Base-by-base conservation (phyloP, 2,888 invertebrate genomes). In the Cephonodes hylas region DNA sequence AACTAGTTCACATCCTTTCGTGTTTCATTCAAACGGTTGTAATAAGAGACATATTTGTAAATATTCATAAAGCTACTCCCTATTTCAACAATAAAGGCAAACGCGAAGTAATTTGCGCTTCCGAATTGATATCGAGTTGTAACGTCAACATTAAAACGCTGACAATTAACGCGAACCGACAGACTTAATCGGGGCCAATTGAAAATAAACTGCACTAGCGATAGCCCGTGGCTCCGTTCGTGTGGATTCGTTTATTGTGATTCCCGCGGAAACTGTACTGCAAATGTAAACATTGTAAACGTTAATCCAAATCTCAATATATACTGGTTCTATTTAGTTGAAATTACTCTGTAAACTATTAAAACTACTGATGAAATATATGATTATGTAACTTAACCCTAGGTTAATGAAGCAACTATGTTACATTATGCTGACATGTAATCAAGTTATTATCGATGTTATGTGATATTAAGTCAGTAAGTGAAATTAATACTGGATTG, bases 251-350 rank as follows among this genome's bases (percentile, higher is more conserved):
- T n/a, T 53, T 53, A 22, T 1, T 34, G 61, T 38, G 53, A 65
- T 67, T 38, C n/a, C 56, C 42, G 56, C 27, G 57, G 62, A 67
- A 67, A 62, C 8, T 59, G 58, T 25, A 22, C 13, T 7, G 15
- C 42, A n/a, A 46, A 8, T 23, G 8, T 13, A 53, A 53, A 27
- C 27, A 53, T 53, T 27, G 48, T 53, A 53, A 53, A 53, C 8
- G 48, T 27, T 48, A 25, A 53, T 18, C 48, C 27, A 27, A 27
- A 27, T 53, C 27, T 15, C 27, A n/a, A n/a, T n/a, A n/a, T 27
- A 53, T 53, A 8, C 48, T 15, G 48, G n/a, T 25, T 25, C 27
- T 53, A 18, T 53, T 53, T 25, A 48, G 25, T 25, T 48, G 18
- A 53, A 27, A 15, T 53, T 18, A 38, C 38, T 38, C 38, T 10